A percentile compares a stretch with the other conserved stretches of the same genome.
These are phyloP conservation scores for Linepithema humile DNA, from an alignment of 1,140 invertebrate genomes.

Conservation along the genomic window DNA sequence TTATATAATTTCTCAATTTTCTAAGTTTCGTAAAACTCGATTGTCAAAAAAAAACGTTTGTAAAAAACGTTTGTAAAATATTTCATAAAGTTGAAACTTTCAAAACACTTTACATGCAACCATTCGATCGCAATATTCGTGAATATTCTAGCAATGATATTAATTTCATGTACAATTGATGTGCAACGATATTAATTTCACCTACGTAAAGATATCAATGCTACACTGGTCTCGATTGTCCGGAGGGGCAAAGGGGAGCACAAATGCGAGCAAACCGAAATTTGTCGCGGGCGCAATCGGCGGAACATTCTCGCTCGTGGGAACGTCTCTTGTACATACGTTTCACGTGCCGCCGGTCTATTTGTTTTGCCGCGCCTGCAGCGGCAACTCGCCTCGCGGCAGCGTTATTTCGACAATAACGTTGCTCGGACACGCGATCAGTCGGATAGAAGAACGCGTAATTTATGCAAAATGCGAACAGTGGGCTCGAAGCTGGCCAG, in stretches of 20 bases:
- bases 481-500: neutral
- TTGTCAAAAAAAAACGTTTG: too few relatives aligned
- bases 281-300: neutral
- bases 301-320: conserved; percentile 25
- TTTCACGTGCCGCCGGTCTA: conserved; percentile 64
- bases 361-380: conserved; percentile 68
- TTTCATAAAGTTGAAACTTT: too few relatives aligned
- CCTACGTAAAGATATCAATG: too few relatives aligned
- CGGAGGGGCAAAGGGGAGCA: neutral
- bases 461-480: conserved; percentile 69
- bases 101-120: too few relatives aligned
- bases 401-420: conserved; percentile 70
- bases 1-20: neutral
- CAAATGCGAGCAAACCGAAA: neutral
- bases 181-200: too few relatives aligned
- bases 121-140: too few relatives aligned
- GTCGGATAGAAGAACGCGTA: conserved; percentile 60
- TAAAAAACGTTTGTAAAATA: too few relatives aligned
- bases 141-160: too few relatives aligned
- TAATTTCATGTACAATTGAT: too few relatives aligned
- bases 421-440: conserved; percentile 60
- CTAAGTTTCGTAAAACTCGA: neutral
- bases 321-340: conserved; percentile 54
- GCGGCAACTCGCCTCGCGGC: conserved; percentile 43
- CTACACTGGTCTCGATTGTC: too few relatives aligned